Conservation (phyloP, 2,888 invertebrate species). For the Cistogaster globosa region DNA sequence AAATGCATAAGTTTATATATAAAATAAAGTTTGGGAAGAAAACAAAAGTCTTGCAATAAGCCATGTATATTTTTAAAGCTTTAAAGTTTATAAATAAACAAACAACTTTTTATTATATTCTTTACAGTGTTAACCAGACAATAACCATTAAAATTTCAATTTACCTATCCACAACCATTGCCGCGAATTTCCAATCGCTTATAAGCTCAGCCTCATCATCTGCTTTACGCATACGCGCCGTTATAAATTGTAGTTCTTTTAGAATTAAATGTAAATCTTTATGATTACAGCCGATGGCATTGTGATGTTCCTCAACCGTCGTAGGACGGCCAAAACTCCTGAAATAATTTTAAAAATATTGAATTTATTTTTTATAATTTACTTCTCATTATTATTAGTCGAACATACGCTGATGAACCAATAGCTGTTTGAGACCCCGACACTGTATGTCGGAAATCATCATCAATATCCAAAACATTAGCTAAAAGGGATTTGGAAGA, state of each 20-base stretch:
- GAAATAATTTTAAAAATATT: slow-evolving; percentile 17
- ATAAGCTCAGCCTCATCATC: slow-evolving; percentile 96
- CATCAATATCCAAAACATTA: slow-evolving; percentile 97
- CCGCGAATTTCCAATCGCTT: slow-evolving; percentile 99
- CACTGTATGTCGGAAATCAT: slow-evolving; percentile 93
- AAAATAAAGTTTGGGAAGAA: too few relatives aligned
- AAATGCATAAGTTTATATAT: too few relatives aligned
- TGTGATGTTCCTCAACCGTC: slow-evolving; percentile 89
- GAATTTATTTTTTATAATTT: not conserved
- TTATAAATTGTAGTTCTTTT: slow-evolving; percentile 96
- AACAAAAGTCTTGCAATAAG: too few relatives aligned
- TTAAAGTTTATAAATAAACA: too few relatives aligned
- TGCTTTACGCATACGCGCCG: slow-evolving; percentile 95
- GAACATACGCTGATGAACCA: slow-evolving; percentile 86
- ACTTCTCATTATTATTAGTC: not conserved
- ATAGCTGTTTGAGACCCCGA: slow-evolving; percentile 85
- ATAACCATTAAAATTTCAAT: slow-evolving; percentile 36
- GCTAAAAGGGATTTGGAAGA: slow-evolving; percentile 97
- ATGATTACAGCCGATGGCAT: slow-evolving; percentile 88
- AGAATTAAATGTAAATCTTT: slow-evolving; percentile 95
- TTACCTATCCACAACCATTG: slow-evolving; percentile 97
- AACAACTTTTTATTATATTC: too few relatives aligned
- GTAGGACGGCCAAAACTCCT: slow-evolving; percentile 89
- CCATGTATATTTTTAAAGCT: too few relatives aligned
- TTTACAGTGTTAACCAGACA: not conserved